Evolutionary conservation across 2,797 vertebrate species (phyloP), one percentile per base, ranked within the genome.

Genomic region (Callimico goeldii): DNA sequence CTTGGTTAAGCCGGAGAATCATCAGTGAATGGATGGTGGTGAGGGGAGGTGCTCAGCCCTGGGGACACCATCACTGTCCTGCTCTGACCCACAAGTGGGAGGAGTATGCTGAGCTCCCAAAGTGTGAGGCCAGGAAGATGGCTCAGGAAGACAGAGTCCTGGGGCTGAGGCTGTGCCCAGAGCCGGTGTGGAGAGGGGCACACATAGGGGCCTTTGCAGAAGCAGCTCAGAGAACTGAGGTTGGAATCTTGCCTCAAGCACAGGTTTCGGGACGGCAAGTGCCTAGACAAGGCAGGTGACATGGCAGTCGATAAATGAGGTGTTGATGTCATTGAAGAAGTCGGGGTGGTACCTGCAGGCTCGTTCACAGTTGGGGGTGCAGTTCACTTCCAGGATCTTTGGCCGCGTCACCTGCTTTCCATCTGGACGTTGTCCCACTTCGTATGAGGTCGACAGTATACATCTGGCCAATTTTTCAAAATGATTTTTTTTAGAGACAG

Each of bases 381-480:
- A 99, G 97, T 99, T 99, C 90, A 99, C 98, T 98, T 99, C 99
- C 84, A 99, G 98, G 95, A 99, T 99, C 98, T 99, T 99, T 50
- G 99, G 99, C 98, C 99, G 99, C 99, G 99, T 99, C 88, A 98
- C 90, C 2, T 92, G 99, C 48, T 98, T 98, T 83, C 99, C 99
- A n/a, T n/a, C 61, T 67, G 33, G 61, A 64, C 7, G 7, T 9
- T 67, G 61, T 67, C 15, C 61, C 61, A 67, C 61, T 67, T 67
- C 61, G 61, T 33, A n/a, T n/a, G 61, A 67, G 61, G 61, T 67
- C 7, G 1, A 67, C 17, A 15, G 33, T 15, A 67, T 67, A 67
- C 15, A 67, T 67, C 61, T 9, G 61, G 61, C 61, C 61, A 67
- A 33, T 67, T 67, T 67, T 67, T 67, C 4, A 4, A 17, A 64